A percentile compares a stretch with the other conserved stretches of the same genome.
Evolutionary conservation across 2,113 vertebrate genomes (phyloP).

Genomic region (Perca schrenkii): DNA sequence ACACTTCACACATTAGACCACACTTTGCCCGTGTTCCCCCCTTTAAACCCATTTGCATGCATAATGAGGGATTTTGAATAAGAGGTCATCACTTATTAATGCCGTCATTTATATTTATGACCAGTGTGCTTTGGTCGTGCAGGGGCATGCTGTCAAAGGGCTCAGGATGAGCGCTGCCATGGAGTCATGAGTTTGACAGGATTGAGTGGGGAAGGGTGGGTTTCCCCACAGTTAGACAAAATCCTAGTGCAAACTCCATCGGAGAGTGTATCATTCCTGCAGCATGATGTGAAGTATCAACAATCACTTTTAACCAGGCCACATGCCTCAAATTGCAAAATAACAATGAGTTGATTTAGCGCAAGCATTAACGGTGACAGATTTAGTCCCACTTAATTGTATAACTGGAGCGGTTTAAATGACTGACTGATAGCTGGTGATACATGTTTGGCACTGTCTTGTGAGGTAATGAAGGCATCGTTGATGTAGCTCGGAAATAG

Average conservation of each 20-base stretch:
- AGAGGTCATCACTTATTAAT: constrained; percentile 80
- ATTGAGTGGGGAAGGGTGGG: neutral
- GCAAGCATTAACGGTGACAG: neutral
- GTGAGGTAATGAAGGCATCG: neutral
- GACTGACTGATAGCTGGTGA: constrained; percentile 19
- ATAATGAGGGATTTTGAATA: constrained; percentile 73
- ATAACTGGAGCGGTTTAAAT: constrained; percentile 11
- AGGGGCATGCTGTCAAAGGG: constrained; percentile 20
- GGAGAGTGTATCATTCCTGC: neutral
- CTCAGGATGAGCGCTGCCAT: constrained; percentile 40
- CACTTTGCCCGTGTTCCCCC: constrained; percentile 52
- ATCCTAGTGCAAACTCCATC: neutral
- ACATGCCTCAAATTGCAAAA: constrained; percentile 8
- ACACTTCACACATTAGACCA: constrained; percentile 64
- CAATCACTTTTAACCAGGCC: neutral
- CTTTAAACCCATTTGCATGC: constrained; percentile 77
- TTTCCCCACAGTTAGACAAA: neutral
- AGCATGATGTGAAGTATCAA: neutral
- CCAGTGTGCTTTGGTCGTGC: constrained; percentile 36
- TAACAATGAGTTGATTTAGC: constrained; percentile 23
- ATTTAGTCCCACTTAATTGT: constrained; percentile 30
- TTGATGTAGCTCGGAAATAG: constrained; percentile 39
- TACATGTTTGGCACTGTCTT: constrained; percentile 32
- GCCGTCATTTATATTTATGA: constrained; percentile 81
- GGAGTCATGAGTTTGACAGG: constrained; percentile 5